These are phyloP conservation scores for Mesitornis unicolor DNA, from an alignment of 2,113 vertebrate species.

Conservation along the genomic window DNA sequence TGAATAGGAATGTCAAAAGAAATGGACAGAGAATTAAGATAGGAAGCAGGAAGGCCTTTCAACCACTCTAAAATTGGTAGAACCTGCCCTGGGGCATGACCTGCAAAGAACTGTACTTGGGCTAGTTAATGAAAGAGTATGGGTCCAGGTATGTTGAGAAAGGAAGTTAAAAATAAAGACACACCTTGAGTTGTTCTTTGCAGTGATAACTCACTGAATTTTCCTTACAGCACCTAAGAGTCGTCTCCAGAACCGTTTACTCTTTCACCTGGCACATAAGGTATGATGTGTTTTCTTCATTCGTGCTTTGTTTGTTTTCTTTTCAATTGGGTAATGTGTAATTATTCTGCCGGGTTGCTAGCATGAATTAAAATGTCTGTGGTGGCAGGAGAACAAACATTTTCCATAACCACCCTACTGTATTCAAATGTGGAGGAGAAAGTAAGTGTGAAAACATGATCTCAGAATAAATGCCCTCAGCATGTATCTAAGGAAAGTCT, in stretches of 20 bases:
- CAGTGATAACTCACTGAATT: not conserved
- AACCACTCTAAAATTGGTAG: not conserved
- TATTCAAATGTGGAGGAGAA: conserved; percentile 11
- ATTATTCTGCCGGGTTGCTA: not conserved
- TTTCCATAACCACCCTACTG: not conserved
- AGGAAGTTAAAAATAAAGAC: not conserved
- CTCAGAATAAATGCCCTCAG: not conserved
- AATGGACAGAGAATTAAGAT: not conserved
- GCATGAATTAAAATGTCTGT: not conserved
- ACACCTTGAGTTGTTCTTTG: not conserved
- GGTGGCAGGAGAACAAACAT: not conserved
- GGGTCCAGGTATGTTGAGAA: not conserved
- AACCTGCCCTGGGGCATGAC: not conserved
- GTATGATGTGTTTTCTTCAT: conserved; percentile 70
- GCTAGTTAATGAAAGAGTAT: not conserved
- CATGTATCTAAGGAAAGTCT: not conserved
- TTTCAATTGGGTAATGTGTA: not conserved
- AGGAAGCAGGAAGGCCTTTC: not conserved
- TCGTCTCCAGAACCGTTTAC: conserved; percentile 90
- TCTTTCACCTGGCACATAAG: conserved; percentile 98
- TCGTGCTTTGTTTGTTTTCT: not conserved
- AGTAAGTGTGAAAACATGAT: not conserved
- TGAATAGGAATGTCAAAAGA: not conserved
- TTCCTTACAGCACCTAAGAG: conserved; percentile 82
- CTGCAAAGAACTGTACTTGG: not conserved